Conservation (phyloP, 1,140 invertebrate species). For the Euwallacea similis region DNA sequence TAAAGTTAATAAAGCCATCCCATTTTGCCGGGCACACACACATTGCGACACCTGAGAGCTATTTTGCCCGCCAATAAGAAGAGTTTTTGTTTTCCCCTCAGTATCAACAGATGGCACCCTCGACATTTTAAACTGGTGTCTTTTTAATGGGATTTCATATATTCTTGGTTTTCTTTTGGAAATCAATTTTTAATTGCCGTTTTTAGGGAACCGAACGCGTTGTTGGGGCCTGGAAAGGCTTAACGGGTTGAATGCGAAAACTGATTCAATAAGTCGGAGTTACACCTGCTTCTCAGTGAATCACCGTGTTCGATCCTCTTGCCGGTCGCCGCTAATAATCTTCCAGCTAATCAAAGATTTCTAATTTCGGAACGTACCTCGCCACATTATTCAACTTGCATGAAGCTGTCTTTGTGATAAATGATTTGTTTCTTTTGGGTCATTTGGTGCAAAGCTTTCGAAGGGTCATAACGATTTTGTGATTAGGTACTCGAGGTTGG, state of each 20-base stretch:
- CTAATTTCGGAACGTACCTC: constrained; percentile 29
- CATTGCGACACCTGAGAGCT: constrained; percentile 36
- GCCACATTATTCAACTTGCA: constrained; percentile 27
- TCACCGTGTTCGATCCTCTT: constrained; percentile 28
- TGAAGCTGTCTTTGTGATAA: constrained; percentile 29
- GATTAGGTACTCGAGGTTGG: no score
- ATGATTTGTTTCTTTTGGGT: constrained; percentile 9
- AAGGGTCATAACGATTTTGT: not conserved
- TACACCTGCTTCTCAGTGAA: constrained; percentile 33
- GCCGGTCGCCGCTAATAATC: constrained; percentile 28
- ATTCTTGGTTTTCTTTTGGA: no score
- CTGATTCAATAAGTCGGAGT: constrained; percentile 30
- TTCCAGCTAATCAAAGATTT: constrained; percentile 36
- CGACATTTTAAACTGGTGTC: not conserved
- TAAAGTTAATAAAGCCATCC: constrained; percentile 35
- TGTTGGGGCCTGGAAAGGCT: no score
- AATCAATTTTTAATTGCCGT: no score
- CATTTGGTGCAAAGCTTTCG: not conserved
- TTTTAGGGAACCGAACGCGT: no score
- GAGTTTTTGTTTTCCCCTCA: constrained; percentile 19
- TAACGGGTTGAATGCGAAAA: constrained; percentile 9
- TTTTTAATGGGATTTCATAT: no score
- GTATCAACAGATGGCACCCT: not conserved
- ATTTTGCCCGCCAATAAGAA: constrained; percentile 34
- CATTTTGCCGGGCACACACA: constrained; percentile 31